Base-by-base conservation (phyloP, 2,888 invertebrate genomes). In the Eulithis prunata region DNA sequence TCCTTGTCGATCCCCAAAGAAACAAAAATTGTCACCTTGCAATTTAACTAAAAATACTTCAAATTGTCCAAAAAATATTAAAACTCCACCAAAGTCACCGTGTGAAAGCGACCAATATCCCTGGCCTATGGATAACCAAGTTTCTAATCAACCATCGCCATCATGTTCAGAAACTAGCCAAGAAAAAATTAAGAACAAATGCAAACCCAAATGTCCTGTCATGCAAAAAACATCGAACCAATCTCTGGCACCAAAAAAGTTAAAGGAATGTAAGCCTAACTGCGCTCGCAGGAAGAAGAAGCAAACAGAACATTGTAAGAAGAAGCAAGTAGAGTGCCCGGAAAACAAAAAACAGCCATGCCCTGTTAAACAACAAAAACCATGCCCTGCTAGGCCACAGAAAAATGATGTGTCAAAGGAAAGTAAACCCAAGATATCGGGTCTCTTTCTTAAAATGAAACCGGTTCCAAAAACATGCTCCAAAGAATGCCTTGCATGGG, bases 381-480 rank as follows among this genome's bases (percentile, higher is more conserved):
- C 52, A 46, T 36, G 49, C 10, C 58, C 58, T 32, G 58, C 53
- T 8, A 38, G 32, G 56, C 36, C 45, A 49, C 49, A 11, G 6
- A 45, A 45, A 45, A 45, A 45, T n/a, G 12, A 8, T 4, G 36
- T 2, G 3, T 28, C 55, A 60, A 60, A 60, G 12, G 49, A 28
- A 52, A 52, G 55, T 32, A 61, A 62, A 53, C n/a, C 56, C 10
- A 80, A 74, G 70, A 46, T 75, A 14, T 71, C 78, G 2, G 86
- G 86, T 0, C 45, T 86, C 7, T 75, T 70, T 66, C 71, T 88
- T 0, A 86, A 78, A 78, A 82, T 79, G 69, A 72, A 73, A 57
- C 84, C 86, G 1, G 57, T 72, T 41, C 41, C 41, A 3, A 74
- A 70, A 62, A 64, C 67, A 46, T 68, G 69, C 52, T 74, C 72